phyloP scores from a whole-genome alignment of 2,888 invertebrate species.

The Chalcis sispes region DNA sequence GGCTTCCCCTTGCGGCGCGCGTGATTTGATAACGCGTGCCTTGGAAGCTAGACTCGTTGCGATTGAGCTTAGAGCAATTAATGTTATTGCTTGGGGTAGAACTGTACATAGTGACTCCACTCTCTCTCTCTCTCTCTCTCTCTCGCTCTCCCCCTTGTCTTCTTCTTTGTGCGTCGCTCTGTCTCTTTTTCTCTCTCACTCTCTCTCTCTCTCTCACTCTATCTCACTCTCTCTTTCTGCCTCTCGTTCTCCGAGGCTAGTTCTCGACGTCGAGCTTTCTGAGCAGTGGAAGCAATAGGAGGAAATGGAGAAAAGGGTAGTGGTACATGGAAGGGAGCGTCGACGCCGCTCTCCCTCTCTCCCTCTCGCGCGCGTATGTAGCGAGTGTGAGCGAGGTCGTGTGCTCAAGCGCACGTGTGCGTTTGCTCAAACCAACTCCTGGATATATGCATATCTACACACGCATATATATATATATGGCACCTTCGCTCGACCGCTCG shows the following conservation, averaged over 20 bases:
- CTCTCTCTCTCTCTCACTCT: conserved; percentile 51
- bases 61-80: conserved; percentile 72
- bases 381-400: background rate
- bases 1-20: background rate
- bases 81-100: conserved; percentile 70
- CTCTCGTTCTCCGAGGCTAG: conserved; percentile 37
- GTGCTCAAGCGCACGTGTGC: background rate
- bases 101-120: conserved; percentile 54
- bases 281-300: conserved; percentile 31
- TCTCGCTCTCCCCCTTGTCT: background rate
- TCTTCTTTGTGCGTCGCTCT: conserved; percentile 27
- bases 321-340: conserved; percentile 58
- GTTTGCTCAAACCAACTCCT: too few species aligned
- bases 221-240: conserved; percentile 53
- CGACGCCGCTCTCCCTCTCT: background rate
- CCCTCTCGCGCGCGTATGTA: background rate
- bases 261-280: conserved; percentile 42
- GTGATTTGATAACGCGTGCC: conserved; percentile 52
- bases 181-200: conserved; percentile 54
- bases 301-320: conserved; percentile 60
- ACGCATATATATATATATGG: too few species aligned
- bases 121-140: conserved; percentile 9
- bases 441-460: background rate
- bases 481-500: too few species aligned
- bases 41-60: conserved; percentile 47